Percentiles rank a stretch among this genome's conserved stretches.
Conservation (phyloP, 1,140 invertebrate genomes). For the Elysia chlorotica region DNA sequence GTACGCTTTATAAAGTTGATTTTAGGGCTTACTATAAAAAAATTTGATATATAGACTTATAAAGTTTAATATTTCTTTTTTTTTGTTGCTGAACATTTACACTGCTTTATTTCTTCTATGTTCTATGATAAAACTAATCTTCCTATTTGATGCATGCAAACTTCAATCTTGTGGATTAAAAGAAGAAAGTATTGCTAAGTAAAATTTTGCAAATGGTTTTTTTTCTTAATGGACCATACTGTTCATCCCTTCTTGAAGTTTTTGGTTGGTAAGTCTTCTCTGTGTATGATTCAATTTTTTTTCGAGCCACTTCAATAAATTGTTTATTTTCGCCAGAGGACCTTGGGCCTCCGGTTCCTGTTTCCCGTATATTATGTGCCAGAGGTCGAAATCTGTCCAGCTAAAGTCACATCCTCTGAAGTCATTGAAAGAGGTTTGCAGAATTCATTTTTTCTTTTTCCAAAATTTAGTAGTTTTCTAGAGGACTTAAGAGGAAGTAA, state of each 20-base stretch:
- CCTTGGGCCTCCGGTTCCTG: slow-evolving; percentile 62
- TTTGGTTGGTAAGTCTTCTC: background rate
- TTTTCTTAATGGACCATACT: too few species aligned
- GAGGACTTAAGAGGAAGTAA: background rate
- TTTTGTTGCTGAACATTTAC: background rate
- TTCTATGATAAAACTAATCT: background rate
- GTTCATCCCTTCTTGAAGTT: background rate
- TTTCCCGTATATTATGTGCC: slow-evolving; percentile 65
- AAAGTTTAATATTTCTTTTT: too few species aligned
- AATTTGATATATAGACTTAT: too few species aligned
- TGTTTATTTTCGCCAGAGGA: slow-evolving; percentile 50
- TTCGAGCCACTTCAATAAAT: background rate
- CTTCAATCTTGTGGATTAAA: too few species aligned
- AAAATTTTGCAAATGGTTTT: too few species aligned
- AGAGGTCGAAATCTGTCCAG: slow-evolving; percentile 63
- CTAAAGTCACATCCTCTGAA: slow-evolving; percentile 52
- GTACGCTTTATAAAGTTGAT: too few species aligned
- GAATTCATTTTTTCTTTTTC: background rate
- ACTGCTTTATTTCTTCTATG: background rate
- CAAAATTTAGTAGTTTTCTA: background rate
- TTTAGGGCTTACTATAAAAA: too few species aligned
- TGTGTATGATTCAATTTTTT: background rate
- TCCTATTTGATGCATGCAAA: background rate
- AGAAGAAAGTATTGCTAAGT: too few species aligned
- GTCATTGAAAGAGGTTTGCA: slow-evolving; percentile 60